Evolutionary conservation across 2,797 vertebrate species (phyloP).

Genomic region (Australoheros facetus): DNA sequence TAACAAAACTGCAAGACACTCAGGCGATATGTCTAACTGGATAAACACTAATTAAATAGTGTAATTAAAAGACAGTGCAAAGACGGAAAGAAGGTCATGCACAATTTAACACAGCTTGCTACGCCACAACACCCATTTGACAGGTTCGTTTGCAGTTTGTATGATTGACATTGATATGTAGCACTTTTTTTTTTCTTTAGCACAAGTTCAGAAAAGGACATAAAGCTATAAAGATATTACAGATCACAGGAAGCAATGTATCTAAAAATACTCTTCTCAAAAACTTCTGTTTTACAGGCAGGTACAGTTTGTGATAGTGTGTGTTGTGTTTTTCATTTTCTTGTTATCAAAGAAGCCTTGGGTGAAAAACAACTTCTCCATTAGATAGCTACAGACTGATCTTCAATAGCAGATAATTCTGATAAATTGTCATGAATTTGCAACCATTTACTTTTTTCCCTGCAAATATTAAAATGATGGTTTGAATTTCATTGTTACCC

Average conservation of each 20-base stretch:
- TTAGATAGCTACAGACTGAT: background rate
- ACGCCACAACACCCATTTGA: slow-evolving; percentile 30
- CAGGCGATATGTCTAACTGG: slow-evolving; percentile 65
- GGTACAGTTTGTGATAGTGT: background rate
- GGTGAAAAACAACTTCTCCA: background rate
- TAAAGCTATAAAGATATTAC: background rate
- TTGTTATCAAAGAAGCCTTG: slow-evolving; percentile 2
- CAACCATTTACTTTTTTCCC: background rate
- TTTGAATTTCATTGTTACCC: slow-evolving; percentile 5
- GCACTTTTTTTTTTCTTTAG: slow-evolving; percentile 1
- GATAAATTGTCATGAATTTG: slow-evolving; percentile 2
- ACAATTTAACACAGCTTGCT: slow-evolving; percentile 64
- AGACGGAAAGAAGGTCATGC: slow-evolving; percentile 65
- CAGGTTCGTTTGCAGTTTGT: slow-evolving; percentile 22
- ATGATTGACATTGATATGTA: slow-evolving; percentile 21
- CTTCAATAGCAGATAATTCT: background rate
- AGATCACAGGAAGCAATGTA: background rate
- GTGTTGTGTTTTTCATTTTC: background rate
- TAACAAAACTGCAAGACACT: slow-evolving; percentile 63
- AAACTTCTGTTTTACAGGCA: background rate
- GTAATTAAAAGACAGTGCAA: slow-evolving; percentile 72
- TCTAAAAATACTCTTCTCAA: background rate
- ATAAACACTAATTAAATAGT: slow-evolving; percentile 74
- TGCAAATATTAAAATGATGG: background rate
- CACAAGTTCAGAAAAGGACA: background rate